A percentile compares a stretch with the other conserved stretches of the same genome.
Conservation (phyloP, 2,797 vertebrate species). For the Moxostoma hubbsi region DNA sequence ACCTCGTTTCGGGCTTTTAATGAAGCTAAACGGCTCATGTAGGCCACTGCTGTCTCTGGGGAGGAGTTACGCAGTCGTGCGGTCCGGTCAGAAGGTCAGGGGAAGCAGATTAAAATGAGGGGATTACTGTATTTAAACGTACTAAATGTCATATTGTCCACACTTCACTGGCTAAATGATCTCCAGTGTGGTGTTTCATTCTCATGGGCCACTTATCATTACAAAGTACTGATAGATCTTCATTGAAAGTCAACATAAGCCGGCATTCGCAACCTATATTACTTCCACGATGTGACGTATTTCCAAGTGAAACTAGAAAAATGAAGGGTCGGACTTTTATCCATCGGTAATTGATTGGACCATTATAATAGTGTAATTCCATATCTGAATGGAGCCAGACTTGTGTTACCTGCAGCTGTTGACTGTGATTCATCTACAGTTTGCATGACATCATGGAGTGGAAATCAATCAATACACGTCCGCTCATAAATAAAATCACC, state of each 20-base stretch:
- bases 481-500: no score
- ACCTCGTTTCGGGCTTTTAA: conserved; percentile 69
- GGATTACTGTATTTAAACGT: conserved; percentile 79
- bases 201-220: conserved; percentile 70
- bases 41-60: conserved; percentile 66
- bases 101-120: conserved; percentile 79
- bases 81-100: conserved; percentile 73
- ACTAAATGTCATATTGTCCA: conserved; percentile 70
- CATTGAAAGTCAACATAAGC: conserved; percentile 26
- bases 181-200: conserved; percentile 61
- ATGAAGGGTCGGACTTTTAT: background rate
- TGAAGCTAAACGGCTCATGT: conserved; percentile 71
- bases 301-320: background rate
- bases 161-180: conserved; percentile 73
- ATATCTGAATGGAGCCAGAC: no score
- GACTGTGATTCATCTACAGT: no score
- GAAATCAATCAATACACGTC: no score
- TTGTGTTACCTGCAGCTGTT: no score
- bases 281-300: conserved; percentile 40
- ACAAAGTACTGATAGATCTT: conserved; percentile 62
- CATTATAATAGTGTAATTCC: no score
- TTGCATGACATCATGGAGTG: no score
- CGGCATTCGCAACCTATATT: conserved; percentile 24
- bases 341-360: conserved; percentile 1
- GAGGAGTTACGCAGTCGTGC: conserved; percentile 67